phyloP scores from a whole-genome alignment of 1,140 invertebrate genomes.

The Drosophila ananassae region DNA sequence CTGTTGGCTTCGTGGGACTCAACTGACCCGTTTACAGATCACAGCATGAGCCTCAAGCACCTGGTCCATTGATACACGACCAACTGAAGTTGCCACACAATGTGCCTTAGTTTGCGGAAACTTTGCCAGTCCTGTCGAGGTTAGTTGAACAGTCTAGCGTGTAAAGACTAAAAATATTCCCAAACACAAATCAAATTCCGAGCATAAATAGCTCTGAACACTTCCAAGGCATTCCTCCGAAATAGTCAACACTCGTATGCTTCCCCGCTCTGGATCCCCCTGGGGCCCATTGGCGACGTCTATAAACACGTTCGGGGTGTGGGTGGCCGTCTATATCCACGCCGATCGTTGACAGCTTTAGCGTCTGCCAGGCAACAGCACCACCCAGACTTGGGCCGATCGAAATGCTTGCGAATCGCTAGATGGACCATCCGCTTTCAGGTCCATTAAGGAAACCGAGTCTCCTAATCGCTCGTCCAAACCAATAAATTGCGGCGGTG shows the following conservation, averaged over 20 bases:
- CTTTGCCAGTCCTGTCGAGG: conserved; percentile 66
- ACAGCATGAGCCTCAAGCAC: conserved; percentile 28
- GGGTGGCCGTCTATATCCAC: conserved; percentile 44
- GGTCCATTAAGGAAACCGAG: conserved; percentile 19
- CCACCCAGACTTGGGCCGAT: background rate
- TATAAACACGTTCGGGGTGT: background rate
- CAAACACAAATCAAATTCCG: background rate
- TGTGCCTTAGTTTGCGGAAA: conserved; percentile 67
- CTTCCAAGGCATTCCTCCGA: conserved; percentile 35
- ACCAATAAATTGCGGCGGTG: conserved; percentile 37
- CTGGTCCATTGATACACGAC: background rate
- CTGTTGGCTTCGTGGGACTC: no score
- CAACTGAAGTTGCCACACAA: conserved; percentile 12
- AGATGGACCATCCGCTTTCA: conserved; percentile 16
- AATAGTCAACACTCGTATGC: conserved; percentile 1
- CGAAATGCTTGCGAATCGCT: conserved; percentile 17
- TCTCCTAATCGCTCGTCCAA: conserved; percentile 20
- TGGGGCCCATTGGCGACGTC: conserved; percentile 14
- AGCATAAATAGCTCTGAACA: conserved; percentile 27
- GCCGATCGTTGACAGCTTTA: conserved; percentile 51
- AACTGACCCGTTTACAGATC: background rate
- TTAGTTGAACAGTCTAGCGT: conserved; percentile 35
- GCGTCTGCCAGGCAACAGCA: conserved; percentile 5
- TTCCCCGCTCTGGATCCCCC: conserved; percentile 4
- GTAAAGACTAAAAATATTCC: no score